A percentile compares a stretch with the other conserved stretches of the same genome.
Conservation (phyloP, 2,113 vertebrate genomes). For the Nymphicus hollandicus region DNA sequence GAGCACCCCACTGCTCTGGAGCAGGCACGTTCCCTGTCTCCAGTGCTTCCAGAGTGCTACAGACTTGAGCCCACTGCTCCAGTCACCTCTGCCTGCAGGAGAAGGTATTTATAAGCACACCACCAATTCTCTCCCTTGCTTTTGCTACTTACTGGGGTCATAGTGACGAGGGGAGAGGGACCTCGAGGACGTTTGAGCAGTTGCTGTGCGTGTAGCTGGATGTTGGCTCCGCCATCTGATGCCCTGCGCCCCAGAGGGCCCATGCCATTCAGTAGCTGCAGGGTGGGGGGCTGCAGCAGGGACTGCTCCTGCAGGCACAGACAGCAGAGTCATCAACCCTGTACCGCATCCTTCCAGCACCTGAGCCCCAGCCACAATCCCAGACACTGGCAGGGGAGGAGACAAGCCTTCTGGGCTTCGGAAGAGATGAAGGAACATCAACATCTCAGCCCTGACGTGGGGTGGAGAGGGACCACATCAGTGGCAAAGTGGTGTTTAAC, state of each 20-base stretch:
- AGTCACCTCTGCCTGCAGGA: not conserved
- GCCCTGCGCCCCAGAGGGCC: constrained; percentile 95
- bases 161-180: constrained; percentile 91
- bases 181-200: constrained; percentile 94
- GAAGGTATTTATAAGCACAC: accelerated
- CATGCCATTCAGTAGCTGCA: constrained; percentile 97
- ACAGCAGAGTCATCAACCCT: accelerated
- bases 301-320: constrained; percentile 87
- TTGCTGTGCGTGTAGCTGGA: constrained; percentile 93
- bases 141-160: constrained; percentile 84
- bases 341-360: accelerated
- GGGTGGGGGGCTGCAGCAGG: constrained; percentile 92
- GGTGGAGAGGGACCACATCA: not conserved
- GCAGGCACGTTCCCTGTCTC: not conserved
- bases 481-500: accelerated
- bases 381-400: not conserved
- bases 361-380: not conserved
- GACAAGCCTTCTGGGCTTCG: not conserved
- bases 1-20: not conserved
- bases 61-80: accelerated
- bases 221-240: constrained; percentile 96
- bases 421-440: not conserved
- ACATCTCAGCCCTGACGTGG: accelerated
- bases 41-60: accelerated
- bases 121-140: not conserved